Conservation (phyloP, 2,888 invertebrate genomes). For the Acleris sparsana region DNA sequence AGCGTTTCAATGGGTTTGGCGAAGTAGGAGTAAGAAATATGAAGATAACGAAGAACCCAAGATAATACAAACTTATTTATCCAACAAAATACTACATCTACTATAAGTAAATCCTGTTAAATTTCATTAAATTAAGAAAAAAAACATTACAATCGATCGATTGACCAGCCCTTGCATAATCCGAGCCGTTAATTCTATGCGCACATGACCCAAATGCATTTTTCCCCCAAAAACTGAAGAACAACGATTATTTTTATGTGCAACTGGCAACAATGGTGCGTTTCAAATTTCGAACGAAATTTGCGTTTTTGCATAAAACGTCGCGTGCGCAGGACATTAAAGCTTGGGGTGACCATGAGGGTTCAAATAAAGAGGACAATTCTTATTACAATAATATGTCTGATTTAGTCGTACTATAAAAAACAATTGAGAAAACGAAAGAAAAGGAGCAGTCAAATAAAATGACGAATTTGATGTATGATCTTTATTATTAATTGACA, state of each 20-base stretch:
- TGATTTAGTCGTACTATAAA: too few relatives aligned
- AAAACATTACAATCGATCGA: background rate
- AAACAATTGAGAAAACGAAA: too few relatives aligned
- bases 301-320: slow-evolving; percentile 83
- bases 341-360: slow-evolving; percentile 50
- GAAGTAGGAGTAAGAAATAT: too few relatives aligned
- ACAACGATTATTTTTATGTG: slow-evolving; percentile 78
- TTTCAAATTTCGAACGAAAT: slow-evolving; percentile 82
- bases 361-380: background rate
- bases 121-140: background rate
- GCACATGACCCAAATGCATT: slow-evolving; percentile 58
- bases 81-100: too few relatives aligned
- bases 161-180: slow-evolving; percentile 76
- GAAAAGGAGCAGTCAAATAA: too few relatives aligned
- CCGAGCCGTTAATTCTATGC: slow-evolving; percentile 69
- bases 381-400: too few relatives aligned
- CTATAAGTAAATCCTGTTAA: too few relatives aligned
- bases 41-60: too few relatives aligned
- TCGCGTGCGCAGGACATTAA: slow-evolving; percentile 75
- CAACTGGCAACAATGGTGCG: slow-evolving; percentile 71
- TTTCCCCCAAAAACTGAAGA: slow-evolving; percentile 72
- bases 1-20: too few relatives aligned
- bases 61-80: too few relatives aligned
- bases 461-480: too few relatives aligned
- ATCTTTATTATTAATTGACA: too few relatives aligned